Conservation (phyloP, 2,888 invertebrate species). For the Epiblema foenella region DNA sequence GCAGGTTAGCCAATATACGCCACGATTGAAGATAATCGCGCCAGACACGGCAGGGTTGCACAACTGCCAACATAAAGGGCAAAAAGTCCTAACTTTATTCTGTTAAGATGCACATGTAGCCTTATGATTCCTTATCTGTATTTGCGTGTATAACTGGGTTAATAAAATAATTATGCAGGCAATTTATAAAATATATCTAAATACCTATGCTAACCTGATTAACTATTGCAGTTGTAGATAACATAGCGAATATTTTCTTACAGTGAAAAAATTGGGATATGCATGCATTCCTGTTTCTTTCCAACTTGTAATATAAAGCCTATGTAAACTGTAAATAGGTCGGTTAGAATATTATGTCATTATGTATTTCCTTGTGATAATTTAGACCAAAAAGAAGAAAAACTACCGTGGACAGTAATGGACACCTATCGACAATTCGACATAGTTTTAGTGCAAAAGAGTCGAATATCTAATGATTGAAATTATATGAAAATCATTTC, state of each 20-base stretch:
- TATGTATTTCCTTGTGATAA: background rate
- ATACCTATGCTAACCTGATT: background rate
- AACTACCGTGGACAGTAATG: background rate
- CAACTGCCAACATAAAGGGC: slow-evolving; percentile 27
- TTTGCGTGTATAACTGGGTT: slow-evolving; percentile 33
- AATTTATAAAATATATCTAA: slow-evolving; percentile 2
- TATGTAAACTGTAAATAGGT: no score
- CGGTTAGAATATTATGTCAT: background rate
- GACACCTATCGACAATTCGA: background rate
- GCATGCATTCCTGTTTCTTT: no score
- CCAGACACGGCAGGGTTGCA: slow-evolving; percentile 42
- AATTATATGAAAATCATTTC: no score
- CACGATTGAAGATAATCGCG: slow-evolving; percentile 43
- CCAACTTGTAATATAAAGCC: no score
- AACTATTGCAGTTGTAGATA: background rate
- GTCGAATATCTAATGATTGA: no score
- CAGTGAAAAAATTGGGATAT: no score
- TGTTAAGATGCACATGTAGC: slow-evolving; percentile 7
- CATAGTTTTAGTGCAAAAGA: background rate
- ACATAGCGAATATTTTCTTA: no score
- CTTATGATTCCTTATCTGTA: slow-evolving; percentile 14
- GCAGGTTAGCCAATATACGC: slow-evolving; percentile 42
- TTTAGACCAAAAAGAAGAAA: background rate
- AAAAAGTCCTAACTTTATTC: slow-evolving; percentile 21
- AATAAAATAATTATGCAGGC: slow-evolving; percentile 36